Evolutionary conservation across 2,797 vertebrate genomes (phyloP), one percentile per base, ranked within the genome.

Genomic region (Pteronotus mesoamericanus): DNA sequence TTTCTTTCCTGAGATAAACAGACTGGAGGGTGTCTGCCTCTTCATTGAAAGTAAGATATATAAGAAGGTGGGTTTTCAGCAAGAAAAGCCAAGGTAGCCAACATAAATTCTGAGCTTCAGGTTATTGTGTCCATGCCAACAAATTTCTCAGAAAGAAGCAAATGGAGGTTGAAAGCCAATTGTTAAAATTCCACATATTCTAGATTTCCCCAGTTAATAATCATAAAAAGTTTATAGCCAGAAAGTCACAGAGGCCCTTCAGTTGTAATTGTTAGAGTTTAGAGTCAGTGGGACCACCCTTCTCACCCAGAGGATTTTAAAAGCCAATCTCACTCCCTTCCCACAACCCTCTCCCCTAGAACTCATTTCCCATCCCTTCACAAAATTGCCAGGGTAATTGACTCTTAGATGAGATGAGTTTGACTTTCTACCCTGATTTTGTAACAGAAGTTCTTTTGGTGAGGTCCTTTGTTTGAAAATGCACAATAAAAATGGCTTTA

Each of bases 401-500:
- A 97, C 95, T 96, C 97, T 94, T 87, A 83, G 94, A 77, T 89
- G 96, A 97, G 90, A 89, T 95, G 95, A 95, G 94, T 97, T 89
- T 97, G 95, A 96, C 97, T 97, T 92, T 96, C 95, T 94, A 89
- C 88, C 95, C 96, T 87, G 97, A 96, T 95, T 97, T 95, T 94
- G 94, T 97, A 97, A 97, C 97, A 94, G 79, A 95, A 85, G 89
- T 94, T 96, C 96, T 96, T 95, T 97, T 92, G 95, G 95, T 94
- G 92, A 96, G 88, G 92, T 61, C 86, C 93, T 98, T 97, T 98
- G 96, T 97, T 97, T 97, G 96, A 86, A 95, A 97, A 97, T 86
- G 86, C 88, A 97, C 95, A 97, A 97, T 97, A 97, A 97, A 98
- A 97, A 97, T 97, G 96, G 96, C 97, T 96, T 97, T 97, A 94